These are phyloP conservation scores for Kryptopterus vitreolus DNA, from an alignment of 2,797 vertebrate genomes.

Conservation along the genomic window DNA sequence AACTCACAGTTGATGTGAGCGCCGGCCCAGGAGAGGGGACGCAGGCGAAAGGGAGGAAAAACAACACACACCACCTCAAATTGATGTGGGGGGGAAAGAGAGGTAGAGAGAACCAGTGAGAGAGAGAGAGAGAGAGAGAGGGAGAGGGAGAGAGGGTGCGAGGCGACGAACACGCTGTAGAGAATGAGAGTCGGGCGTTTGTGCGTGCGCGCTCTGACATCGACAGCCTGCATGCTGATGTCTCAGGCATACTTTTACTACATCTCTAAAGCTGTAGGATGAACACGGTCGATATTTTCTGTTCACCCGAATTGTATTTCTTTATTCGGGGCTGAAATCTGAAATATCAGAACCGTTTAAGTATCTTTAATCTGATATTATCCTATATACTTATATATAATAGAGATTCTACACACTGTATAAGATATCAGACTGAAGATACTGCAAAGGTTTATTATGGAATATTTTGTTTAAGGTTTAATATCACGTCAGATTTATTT, in stretches of 20 bases:
- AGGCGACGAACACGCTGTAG: conserved; percentile 27
- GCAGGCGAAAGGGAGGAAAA: conserved; percentile 69
- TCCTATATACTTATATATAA: too few species aligned
- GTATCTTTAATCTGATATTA: too few species aligned
- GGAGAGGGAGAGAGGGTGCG: conserved; percentile 32
- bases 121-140: conserved; percentile 30
- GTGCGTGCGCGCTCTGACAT: conserved; percentile 30
- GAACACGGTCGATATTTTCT: conserved; percentile 22
- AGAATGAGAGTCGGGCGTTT: conserved; percentile 39
- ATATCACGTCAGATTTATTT: neutral
- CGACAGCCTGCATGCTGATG: conserved; percentile 46
- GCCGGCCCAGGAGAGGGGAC: conserved; percentile 57
- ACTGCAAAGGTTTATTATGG: too few species aligned
- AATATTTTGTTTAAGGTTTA: too few species aligned
- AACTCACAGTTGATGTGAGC: conserved; percentile 57
- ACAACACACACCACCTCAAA: conserved; percentile 56
- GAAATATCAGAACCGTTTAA: too few species aligned
- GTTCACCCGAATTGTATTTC: conserved; percentile 30
- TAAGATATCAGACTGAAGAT: too few species aligned
- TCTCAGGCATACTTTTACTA: conserved; percentile 29
- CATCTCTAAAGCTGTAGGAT: conserved; percentile 21
- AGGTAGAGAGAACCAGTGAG: conserved; percentile 31
- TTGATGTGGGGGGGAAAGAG: conserved; percentile 46
- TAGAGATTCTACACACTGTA: too few species aligned
- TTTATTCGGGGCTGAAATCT: conserved; percentile 7